Percentiles rank a stretch among this genome's conserved stretches.
These are phyloP conservation scores for Helicolenus hilgendorfi DNA, from an alignment of 2,797 vertebrate species.

Conservation along the genomic window DNA sequence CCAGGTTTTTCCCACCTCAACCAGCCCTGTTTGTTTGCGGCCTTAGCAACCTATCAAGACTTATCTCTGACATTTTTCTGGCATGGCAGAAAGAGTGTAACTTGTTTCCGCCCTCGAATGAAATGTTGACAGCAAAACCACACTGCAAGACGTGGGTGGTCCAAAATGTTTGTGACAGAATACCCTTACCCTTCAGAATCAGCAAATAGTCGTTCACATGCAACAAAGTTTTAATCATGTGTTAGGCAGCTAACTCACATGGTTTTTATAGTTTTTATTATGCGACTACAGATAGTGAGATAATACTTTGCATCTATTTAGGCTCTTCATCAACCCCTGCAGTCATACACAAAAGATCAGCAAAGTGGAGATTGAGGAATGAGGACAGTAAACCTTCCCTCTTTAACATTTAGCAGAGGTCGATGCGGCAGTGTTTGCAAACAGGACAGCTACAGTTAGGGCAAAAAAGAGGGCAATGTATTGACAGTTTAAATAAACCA, in stretches of 20 bases:
- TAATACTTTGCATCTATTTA: slow-evolving; percentile 18
- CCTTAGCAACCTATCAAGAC: not conserved
- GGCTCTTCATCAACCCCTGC: not conserved
- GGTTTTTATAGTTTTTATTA: too few species aligned
- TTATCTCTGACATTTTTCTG: slow-evolving; percentile 3
- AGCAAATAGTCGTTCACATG: not conserved
- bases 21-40: slow-evolving; percentile 35
- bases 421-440: slow-evolving; percentile 2
- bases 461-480: not conserved
- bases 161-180: not conserved
- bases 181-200: not conserved
- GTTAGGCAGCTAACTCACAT: not conserved
- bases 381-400: slow-evolving; percentile 2
- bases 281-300: not conserved
- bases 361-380: not conserved
- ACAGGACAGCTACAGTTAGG: not conserved
- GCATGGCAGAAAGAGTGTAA: not conserved
- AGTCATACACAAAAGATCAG: not conserved
- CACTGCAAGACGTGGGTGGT: slow-evolving; percentile 16
- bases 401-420: not conserved
- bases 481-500: not conserved
- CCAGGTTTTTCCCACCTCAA: slow-evolving; percentile 14
- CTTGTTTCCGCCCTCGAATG: not conserved
- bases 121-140: not conserved
- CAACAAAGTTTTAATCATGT: not conserved